Percentiles rank a stretch among this genome's conserved stretches.
These are phyloP conservation scores for Trochalopteron elliotii DNA, from an alignment of 2,113 vertebrate genomes.

Conservation along the genomic window DNA sequence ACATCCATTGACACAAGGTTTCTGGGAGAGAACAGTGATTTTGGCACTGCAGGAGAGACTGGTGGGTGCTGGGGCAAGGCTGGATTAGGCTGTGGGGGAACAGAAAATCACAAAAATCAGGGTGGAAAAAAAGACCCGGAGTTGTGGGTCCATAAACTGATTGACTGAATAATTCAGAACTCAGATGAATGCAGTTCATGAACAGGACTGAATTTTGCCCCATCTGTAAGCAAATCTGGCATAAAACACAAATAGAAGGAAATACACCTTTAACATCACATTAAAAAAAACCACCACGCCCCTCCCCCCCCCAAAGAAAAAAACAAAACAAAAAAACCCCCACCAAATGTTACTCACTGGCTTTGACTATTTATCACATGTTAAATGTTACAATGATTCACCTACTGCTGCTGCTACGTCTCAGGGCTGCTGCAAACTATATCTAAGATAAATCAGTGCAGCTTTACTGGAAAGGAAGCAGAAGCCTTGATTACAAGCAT, in stretches of 20 bases:
- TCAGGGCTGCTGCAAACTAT: background rate
- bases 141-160: background rate
- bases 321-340: background rate
- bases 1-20: background rate
- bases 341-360: background rate
- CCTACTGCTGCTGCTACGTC: background rate
- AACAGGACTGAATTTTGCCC: background rate
- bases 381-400: background rate
- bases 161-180: background rate
- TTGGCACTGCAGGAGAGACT: fast-evolving
- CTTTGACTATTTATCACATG: background rate
- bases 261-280: background rate
- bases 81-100: background rate
- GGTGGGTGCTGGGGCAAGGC: fast-evolving
- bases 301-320: background rate
- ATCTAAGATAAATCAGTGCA: background rate
- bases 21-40: background rate
- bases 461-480: background rate
- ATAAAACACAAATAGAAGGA: background rate
- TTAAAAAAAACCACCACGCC: too few species aligned
- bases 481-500: background rate
- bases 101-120: background rate
- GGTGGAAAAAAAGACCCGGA: background rate
- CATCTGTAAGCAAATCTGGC: background rate
- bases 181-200: background rate